Conservation (phyloP, 2,888 invertebrate species). For the Leucozona laternaria region DNA sequence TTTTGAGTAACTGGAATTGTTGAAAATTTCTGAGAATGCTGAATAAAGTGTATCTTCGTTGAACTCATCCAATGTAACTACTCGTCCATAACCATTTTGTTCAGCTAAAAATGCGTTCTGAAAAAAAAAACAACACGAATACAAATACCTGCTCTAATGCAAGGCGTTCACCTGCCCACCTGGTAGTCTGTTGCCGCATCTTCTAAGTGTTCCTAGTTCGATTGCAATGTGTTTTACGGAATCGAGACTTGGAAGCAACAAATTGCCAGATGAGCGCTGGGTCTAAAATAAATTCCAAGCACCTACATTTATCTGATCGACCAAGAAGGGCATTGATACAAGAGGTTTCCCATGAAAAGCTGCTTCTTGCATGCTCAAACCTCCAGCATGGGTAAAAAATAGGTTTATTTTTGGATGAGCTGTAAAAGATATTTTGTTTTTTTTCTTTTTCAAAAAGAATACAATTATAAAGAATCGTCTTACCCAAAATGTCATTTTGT, state of each 20-base stretch:
- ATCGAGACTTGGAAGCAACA: too few species aligned
- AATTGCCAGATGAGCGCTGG: too few species aligned
- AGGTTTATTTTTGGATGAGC: constrained; percentile 76
- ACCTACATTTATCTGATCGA: constrained; percentile 76
- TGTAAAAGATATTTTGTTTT: constrained; percentile 2
- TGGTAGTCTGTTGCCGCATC: too few species aligned
- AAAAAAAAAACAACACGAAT: background rate
- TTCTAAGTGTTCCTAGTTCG: too few species aligned
- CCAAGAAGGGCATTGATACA: constrained; percentile 76
- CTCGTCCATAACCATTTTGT: constrained; percentile 58
- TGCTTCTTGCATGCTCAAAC: constrained; percentile 77
- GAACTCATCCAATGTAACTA: constrained; percentile 57
- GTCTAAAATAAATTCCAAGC: background rate
- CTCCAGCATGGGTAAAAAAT: constrained; percentile 77
- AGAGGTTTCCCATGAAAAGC: constrained; percentile 77
- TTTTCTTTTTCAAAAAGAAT: accelerated
- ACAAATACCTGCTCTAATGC: too few species aligned
- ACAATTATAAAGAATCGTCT: constrained; percentile 58
- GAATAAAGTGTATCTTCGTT: constrained; percentile 49
- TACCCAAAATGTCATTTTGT: constrained; percentile 85
- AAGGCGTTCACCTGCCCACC: too few species aligned
- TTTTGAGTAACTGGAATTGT: constrained; percentile 74
- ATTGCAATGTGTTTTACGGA: too few species aligned
- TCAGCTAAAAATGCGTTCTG: constrained; percentile 45
- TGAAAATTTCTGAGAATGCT: constrained; percentile 59